Percentiles rank a stretch among this genome's conserved stretches.
Evolutionary conservation across 2,888 invertebrate species (phyloP).

Genomic region (Antheraea yamamai): DNA sequence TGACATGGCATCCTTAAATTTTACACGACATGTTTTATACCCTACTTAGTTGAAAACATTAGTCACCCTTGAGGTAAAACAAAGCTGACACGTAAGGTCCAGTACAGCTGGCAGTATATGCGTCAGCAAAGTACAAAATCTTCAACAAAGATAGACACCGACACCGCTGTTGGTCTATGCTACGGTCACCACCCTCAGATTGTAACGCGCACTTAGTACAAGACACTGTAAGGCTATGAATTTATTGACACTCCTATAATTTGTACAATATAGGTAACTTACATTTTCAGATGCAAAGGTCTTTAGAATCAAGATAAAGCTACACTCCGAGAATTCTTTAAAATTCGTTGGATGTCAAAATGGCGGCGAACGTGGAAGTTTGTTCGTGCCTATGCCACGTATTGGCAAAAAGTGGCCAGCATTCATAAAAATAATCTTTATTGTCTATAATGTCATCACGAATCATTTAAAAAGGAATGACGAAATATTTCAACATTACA

Average conservation of each 20-base stretch:
- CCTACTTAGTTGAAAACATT: constrained; percentile 18
- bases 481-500: background rate
- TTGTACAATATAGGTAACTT: constrained; percentile 51
- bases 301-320: constrained; percentile 83
- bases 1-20: constrained; percentile 76
- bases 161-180: constrained; percentile 80
- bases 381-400: constrained; percentile 91
- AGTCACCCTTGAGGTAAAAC: background rate
- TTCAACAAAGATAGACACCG: constrained; percentile 67
- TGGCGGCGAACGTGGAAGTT: constrained; percentile 90
- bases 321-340: constrained; percentile 87
- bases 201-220: constrained; percentile 43
- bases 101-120: constrained; percentile 19
- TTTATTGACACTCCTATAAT: constrained; percentile 24
- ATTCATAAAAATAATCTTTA: constrained; percentile 34
- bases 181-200: constrained; percentile 80
- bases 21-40: constrained; percentile 41
- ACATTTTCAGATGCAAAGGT: constrained; percentile 81
- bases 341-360: constrained; percentile 90
- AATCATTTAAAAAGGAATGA: background rate
- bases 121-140: constrained; percentile 29
- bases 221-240: constrained; percentile 29
- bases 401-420: constrained; percentile 83
- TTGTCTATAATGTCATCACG: constrained; percentile 16
- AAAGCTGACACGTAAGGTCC: constrained; percentile 20